Percentiles rank a stretch among this genome's conserved stretches.
Evolutionary conservation across 1,140 invertebrate species (phyloP).

Genomic region (Trachymyrmex cornetzi): DNA sequence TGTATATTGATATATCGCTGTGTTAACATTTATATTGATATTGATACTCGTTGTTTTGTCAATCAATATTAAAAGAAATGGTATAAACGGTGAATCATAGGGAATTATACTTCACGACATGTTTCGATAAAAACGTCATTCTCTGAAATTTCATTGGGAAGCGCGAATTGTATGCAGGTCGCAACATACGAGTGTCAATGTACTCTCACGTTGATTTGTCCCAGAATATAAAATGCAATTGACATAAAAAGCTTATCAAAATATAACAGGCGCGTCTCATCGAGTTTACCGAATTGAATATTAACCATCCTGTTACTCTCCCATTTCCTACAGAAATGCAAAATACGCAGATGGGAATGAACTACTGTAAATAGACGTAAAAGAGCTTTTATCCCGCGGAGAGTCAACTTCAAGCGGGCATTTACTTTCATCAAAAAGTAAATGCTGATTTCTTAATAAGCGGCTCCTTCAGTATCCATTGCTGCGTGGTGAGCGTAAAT

Average conservation of each 20-base stretch:
- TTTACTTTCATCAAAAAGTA: conserved; percentile 33
- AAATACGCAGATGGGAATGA: conserved; percentile 33
- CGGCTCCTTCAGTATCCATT: conserved; percentile 12
- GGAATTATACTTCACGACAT: conserved; percentile 20
- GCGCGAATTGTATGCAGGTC: not conserved
- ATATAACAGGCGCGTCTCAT: conserved; percentile 6
- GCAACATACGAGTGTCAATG: conserved; percentile 15
- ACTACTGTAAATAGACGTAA: conserved; percentile 34
- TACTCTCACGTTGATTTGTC: not conserved
- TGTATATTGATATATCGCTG: not conserved
- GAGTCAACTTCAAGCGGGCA: conserved; percentile 25
- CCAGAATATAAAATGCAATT: conserved; percentile 17
- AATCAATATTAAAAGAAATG: conserved; percentile 47
- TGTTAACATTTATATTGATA: conserved; percentile 33
- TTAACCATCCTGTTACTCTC: conserved; percentile 24
- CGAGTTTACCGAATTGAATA: conserved; percentile 23
- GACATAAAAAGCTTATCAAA: conserved; percentile 24
- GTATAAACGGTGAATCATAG: not conserved
- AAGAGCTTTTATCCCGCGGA: conserved; percentile 16
- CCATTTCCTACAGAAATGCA: conserved; percentile 52
- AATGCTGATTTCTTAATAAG: conserved; percentile 49
- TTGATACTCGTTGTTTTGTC: conserved; percentile 24
- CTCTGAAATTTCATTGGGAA: conserved; percentile 19
- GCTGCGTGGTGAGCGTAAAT: conserved; percentile 1
- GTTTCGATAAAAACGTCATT: conserved; percentile 22